Conservation (phyloP, 64 coral and sea anemone species). For the Montipora capricornis region DNA sequence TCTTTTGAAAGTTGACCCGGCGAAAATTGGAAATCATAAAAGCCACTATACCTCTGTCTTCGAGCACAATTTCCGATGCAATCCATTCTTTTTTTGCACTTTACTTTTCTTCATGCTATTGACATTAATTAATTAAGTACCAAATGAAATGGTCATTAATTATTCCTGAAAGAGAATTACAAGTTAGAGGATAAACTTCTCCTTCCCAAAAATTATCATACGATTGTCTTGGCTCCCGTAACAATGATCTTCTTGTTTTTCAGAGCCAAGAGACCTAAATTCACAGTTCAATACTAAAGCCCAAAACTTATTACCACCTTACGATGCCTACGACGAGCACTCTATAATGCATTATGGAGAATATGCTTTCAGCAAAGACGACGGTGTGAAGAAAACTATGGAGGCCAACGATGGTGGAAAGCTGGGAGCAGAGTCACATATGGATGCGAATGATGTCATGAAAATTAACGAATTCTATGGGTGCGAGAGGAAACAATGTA, state of each 20-base stretch:
- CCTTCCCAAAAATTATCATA: too few species aligned
- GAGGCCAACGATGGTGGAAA: not conserved
- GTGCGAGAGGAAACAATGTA: not conserved
- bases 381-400: not conserved
- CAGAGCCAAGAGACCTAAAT: not conserved
- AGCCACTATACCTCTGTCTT: too few species aligned
- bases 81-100: too few species aligned
- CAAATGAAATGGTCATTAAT: too few species aligned
- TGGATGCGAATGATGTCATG: conserved; percentile 17
- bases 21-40: too few species aligned
- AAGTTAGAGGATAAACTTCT: too few species aligned
- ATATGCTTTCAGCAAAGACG: not conserved
- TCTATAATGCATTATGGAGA: conserved; percentile 6
- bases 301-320: not conserved
- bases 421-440: not conserved
- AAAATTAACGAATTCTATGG: not conserved
- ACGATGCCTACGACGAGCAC: not conserved
- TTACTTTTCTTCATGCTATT: too few species aligned
- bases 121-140: too few species aligned
- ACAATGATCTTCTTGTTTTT: not conserved
- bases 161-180: too few species aligned
- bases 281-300: not conserved
- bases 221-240: not conserved
- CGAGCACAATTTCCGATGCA: too few species aligned
- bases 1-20: too few species aligned